These are phyloP conservation scores for Osmoderma eremita DNA, from an alignment of 2,888 invertebrate genomes.

Conservation along the genomic window DNA sequence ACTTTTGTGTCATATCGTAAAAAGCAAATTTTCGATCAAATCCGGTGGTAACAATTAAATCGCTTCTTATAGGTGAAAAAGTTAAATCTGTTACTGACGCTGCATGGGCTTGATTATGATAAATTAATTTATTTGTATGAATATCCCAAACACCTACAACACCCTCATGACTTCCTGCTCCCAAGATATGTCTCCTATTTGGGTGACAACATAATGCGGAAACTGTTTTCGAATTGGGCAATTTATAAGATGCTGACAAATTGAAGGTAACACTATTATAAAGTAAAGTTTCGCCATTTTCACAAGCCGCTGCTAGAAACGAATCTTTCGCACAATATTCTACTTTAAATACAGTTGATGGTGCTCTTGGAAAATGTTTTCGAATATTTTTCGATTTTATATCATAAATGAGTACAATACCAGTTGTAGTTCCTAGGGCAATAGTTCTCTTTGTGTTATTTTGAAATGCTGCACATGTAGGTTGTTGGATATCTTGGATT, in stretches of 20 bases:
- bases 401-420: conserved; percentile 60
- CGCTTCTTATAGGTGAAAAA: conserved; percentile 68
- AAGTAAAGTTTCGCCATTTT: conserved; percentile 57
- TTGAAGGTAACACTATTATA: conserved; percentile 57
- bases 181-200: conserved; percentile 56
- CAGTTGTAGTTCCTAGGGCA: conserved; percentile 57
- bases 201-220: conserved; percentile 57
- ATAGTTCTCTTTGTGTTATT: conserved; percentile 58
- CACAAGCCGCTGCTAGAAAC: conserved; percentile 58
- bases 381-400: conserved; percentile 56
- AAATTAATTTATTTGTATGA: conserved; percentile 55
- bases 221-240: conserved; percentile 58
- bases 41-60: conserved; percentile 68
- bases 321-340: conserved; percentile 59
- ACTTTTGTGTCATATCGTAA: conserved; percentile 66
- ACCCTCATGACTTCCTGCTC: conserved; percentile 60
- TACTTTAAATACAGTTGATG: conserved; percentile 54
- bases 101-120: conserved; percentile 63
- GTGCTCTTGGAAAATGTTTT: conserved; percentile 55
- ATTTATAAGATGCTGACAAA: conserved; percentile 53
- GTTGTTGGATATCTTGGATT: conserved; percentile 57
- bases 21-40: conserved; percentile 69
- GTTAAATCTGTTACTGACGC: conserved; percentile 69
- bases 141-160: conserved; percentile 61
- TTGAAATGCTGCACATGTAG: conserved; percentile 60